Evolutionary conservation across 2,888 invertebrate species (phyloP).

Genomic region (Trypoxylon attenuatum): DNA sequence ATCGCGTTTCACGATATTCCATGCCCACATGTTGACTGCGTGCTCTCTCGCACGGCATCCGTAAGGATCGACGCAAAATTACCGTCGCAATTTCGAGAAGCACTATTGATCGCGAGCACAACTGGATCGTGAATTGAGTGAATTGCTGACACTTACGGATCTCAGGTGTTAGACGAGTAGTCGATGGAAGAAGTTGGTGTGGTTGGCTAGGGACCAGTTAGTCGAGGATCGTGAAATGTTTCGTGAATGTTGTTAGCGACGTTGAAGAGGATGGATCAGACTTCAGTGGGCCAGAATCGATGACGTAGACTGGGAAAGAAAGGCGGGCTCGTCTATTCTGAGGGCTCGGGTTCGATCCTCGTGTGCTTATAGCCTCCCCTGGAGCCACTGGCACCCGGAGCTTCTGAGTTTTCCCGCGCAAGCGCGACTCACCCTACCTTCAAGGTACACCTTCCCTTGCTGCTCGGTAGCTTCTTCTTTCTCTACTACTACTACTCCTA

Average conservation of each 20-base stretch:
- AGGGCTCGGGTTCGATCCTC: slow-evolving; percentile 59
- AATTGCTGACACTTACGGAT: not conserved
- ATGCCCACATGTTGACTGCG: not conserved
- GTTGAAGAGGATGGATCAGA: not conserved
- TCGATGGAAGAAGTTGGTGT: not conserved
- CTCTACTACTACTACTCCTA: too few species aligned
- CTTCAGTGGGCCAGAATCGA: not conserved
- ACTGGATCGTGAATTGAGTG: not conserved
- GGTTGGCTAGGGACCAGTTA: not conserved
- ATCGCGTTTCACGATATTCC: not conserved
- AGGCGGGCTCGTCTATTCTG: slow-evolving; percentile 52
- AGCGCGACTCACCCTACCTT: slow-evolving; percentile 27
- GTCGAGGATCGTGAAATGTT: not conserved
- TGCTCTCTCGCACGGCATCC: not conserved
- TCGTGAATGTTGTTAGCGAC: not conserved
- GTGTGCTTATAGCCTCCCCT: slow-evolving; percentile 49
- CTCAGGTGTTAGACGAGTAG: not conserved
- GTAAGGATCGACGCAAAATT: not conserved
- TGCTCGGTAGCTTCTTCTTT: too few species aligned
- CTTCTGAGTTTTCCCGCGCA: slow-evolving; percentile 27
- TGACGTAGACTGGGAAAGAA: slow-evolving; percentile 17
- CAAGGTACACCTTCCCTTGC: not conserved
- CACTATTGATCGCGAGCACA: not conserved
- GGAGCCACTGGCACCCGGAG: not conserved
- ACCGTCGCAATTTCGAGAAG: not conserved